phyloP scores from a whole-genome alignment of 2,888 invertebrate genomes.

The Perizoma affinitatum region DNA sequence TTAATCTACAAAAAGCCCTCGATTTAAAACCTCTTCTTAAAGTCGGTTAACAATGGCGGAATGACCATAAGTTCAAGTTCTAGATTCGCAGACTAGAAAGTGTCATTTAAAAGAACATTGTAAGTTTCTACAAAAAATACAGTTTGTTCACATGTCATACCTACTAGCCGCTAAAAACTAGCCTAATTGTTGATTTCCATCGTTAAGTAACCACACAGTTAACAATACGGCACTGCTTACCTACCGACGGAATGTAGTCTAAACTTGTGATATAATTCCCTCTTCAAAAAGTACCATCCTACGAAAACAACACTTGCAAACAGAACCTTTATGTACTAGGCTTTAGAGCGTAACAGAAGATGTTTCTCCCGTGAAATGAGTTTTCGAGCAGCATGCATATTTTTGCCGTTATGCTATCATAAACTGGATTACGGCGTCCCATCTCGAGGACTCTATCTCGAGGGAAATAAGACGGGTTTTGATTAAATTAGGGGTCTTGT shows the following conservation, averaged over 20 bases:
- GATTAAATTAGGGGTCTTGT: conserved; percentile 39
- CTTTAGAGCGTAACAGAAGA: conserved; percentile 39
- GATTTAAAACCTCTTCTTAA: too few relatives aligned
- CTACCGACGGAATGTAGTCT: conserved; percentile 72
- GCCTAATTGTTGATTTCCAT: conserved; percentile 57
- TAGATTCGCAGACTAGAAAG: too few relatives aligned
- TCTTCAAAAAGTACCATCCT: conserved; percentile 27
- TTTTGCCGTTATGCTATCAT: conserved; percentile 52
- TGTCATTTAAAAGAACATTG: too few relatives aligned
- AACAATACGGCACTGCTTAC: conserved; percentile 63
- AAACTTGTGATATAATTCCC: conserved; percentile 61
- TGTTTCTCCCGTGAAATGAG: conserved; percentile 42
- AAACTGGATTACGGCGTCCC: conserved; percentile 44
- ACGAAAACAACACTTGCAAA: conserved; percentile 28
- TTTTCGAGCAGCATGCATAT: conserved; percentile 49
- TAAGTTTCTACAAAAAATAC: too few relatives aligned
- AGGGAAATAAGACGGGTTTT: conserved; percentile 44
- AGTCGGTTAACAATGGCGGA: too few relatives aligned
- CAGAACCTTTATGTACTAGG: conserved; percentile 22
- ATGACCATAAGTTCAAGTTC: too few relatives aligned
- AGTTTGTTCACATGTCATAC: too few relatives aligned
- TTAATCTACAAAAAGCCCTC: too few relatives aligned
- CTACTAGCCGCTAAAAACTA: conserved; percentile 10
- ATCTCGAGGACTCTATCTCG: conserved; percentile 40
- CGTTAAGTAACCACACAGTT: conserved; percentile 53